Evolutionary conservation across 2,888 invertebrate genomes (phyloP), one percentile per base, ranked within the genome.

Genomic region (Selenia dentaria): DNA sequence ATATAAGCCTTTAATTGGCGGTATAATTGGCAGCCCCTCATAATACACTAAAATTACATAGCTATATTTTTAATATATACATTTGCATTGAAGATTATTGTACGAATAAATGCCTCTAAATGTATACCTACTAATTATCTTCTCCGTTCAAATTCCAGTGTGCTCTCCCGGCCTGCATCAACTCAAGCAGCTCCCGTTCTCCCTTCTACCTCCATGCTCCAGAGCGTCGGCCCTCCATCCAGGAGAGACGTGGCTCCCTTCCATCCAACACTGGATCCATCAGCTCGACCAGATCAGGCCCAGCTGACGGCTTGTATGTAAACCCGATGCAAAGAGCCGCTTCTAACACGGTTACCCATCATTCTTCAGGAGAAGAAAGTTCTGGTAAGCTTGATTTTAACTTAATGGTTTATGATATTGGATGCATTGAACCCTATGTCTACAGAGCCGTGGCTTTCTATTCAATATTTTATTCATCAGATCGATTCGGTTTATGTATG

Each of bases 191-290:
- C 25, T 71, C 79, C 2, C 87, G 91, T 11, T 91, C 91, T 1
- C 95, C 96, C 3, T 96, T 96, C 80, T 96, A 94, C 77, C 88
- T 96, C 12, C 96, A 96, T 89, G 94, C 94, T 2, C 95, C 94
- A n/a, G 91, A 86, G 49, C 76, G 79, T 8, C 73, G 81, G 32
- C 59, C 59, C 29, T 79, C 83, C 5, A 57, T 66, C 2, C 74
- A 74, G 25, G 87, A 84, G 59, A 79, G 86, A 20, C 69, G 91
- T 46, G 77, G 85, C 12, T 79, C 90, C 43, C 43, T 90, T 3
- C 80, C 88, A 4, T 83, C 88, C 32, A 78, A 82, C 0, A 70
- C 70, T 49, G 79, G 84, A 0, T 65, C 95, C 83, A 53, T 88
- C 46, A 70, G 74, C 59, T 86, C 85, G 0, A 68, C 76, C 10